Percentiles rank a stretch among this genome's conserved stretches.
Conservation (phyloP, 1,140 invertebrate genomes). For the Drosophila elegans region DNA sequence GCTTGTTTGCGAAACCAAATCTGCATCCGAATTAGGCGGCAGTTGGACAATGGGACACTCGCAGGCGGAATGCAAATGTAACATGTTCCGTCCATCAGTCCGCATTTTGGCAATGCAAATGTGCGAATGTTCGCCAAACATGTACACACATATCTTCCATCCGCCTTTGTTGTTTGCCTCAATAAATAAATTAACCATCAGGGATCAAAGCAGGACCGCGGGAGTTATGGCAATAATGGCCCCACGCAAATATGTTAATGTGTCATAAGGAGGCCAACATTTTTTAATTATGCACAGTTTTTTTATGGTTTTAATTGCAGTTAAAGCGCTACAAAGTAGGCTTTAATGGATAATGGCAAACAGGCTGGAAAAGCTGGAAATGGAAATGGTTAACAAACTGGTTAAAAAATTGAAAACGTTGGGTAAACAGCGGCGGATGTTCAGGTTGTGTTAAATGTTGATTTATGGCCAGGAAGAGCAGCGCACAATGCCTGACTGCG, state of each 20-base stretch:
- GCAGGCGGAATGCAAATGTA: conserved; percentile 38
- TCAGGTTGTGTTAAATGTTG: conserved; percentile 47
- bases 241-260: conserved; percentile 53
- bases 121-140: neutral
- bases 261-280: conserved; percentile 51
- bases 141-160: conserved; percentile 2
- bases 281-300: conserved; percentile 61
- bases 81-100: conserved; percentile 21
- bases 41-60: conserved; percentile 32
- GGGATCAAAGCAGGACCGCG: conserved; percentile 28
- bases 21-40: conserved; percentile 34
- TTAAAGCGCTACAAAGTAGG: conserved; percentile 53
- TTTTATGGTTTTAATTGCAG: conserved; percentile 59
- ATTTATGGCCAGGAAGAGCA: conserved; percentile 46
- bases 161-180: conserved; percentile 29
- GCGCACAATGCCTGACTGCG: conserved; percentile 7
- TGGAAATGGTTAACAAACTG: conserved; percentile 30
- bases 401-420: conserved; percentile 37
- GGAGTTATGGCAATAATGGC: conserved; percentile 36
- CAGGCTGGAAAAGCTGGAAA: neutral
- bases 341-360: conserved; percentile 42
- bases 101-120: neutral
- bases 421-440: conserved; percentile 35
- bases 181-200: conserved; percentile 48
- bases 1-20: conserved; percentile 17